phyloP scores from a whole-genome alignment of 2,113 vertebrate species.

The Etheostoma cragini region DNA sequence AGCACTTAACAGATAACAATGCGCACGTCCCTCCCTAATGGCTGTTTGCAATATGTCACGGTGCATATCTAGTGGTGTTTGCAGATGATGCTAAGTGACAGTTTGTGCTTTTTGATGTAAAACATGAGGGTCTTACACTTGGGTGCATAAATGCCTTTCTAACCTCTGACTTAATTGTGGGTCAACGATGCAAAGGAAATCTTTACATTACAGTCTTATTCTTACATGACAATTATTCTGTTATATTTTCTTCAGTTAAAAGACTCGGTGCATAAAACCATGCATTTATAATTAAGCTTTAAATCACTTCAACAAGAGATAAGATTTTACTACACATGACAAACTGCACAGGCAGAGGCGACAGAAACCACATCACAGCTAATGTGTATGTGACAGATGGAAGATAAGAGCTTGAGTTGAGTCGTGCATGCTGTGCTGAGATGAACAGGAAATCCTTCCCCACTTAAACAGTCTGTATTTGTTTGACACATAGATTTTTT shows the following conservation, averaged over 20 bases:
- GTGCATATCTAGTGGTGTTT: constrained; percentile 57
- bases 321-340: not conserved
- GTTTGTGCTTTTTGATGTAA: constrained; percentile 51
- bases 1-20: constrained; percentile 72
- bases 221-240: not conserved
- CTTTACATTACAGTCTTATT: not conserved
- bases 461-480: constrained; percentile 25
- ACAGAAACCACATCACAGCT: constrained; percentile 12
- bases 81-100: constrained; percentile 40
- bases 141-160: constrained; percentile 7
- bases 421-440: constrained; percentile 1
- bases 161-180: constrained; percentile 8
- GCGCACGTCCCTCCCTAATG: constrained; percentile 50
- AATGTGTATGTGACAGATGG: constrained; percentile 26
- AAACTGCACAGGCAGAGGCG: not conserved
- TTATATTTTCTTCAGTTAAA: not conserved
- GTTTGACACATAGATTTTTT: constrained; percentile 20
- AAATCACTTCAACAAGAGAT: not conserved
- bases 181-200: not conserved
- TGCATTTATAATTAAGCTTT: not conserved
- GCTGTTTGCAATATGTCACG: constrained; percentile 55
- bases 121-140: constrained; percentile 15
- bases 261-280: not conserved
- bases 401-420: constrained; percentile 12
- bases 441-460: constrained; percentile 42